These are phyloP conservation scores for Melolontha melolontha DNA, from an alignment of 2,888 invertebrate species.

Conservation along the genomic window DNA sequence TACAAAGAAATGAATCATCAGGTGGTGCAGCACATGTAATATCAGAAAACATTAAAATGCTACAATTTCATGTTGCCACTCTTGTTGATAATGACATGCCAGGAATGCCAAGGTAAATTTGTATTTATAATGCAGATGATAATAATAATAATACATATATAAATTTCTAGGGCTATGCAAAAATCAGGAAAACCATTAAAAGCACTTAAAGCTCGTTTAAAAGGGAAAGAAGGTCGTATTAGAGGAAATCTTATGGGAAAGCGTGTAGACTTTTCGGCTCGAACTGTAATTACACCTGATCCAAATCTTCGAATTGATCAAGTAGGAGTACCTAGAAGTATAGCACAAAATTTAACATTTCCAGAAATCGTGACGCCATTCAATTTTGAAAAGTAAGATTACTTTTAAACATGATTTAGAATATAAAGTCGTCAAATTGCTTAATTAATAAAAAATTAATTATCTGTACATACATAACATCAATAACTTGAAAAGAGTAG, in stretches of 20 bases:
- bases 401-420: no score
- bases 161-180: conserved; percentile 85
- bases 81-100: conserved; percentile 99
- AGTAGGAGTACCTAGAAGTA: conserved; percentile 97
- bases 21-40: conserved; percentile 99
- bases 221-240: conserved; percentile 99
- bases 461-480: no score
- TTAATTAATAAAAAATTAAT: no score
- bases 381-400: conserved; percentile 89
- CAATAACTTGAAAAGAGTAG: no score
- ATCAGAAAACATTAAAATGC: conserved; percentile 95
- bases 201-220: conserved; percentile 94
- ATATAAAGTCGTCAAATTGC: no score
- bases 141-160: not conserved
- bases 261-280: conserved; percentile 99
- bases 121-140: not conserved
- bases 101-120: conserved; percentile 83
- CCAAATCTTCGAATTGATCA: conserved; percentile 95
- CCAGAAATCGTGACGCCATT: conserved; percentile 99
- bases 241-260: conserved; percentile 99
- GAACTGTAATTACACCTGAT: conserved; percentile 98
- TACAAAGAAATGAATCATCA: conserved; percentile 93
- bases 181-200: conserved; percentile 99
- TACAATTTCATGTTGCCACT: conserved; percentile 99
- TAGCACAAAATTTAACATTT: conserved; percentile 99